Evolutionary conservation across 1,140 invertebrate genomes (phyloP).

Genomic region (Diploscapter pachys): DNA sequence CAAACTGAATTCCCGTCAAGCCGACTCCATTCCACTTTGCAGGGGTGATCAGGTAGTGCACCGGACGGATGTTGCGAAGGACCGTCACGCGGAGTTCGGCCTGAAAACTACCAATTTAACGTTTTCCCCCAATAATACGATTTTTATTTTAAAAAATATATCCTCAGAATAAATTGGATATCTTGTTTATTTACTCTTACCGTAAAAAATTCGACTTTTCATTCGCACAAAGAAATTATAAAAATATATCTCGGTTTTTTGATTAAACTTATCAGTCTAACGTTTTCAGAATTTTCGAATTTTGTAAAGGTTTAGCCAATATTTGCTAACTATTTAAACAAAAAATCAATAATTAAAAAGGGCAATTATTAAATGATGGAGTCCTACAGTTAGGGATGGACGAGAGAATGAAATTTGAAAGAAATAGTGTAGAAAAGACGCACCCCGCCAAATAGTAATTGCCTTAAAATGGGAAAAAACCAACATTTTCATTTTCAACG

Average conservation of each 20-base stretch:
- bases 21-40: conserved; percentile 22
- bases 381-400: too few relatives aligned
- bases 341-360: too few relatives aligned
- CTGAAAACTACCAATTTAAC: neutral
- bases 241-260: neutral
- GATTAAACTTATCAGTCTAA: conserved; percentile 2
- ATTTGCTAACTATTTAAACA: too few relatives aligned
- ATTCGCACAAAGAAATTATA: neutral
- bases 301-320: too few relatives aligned
- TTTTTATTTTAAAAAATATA: neutral
- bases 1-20: conserved; percentile 9
- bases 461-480: too few relatives aligned
- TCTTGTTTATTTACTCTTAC: conserved; percentile 1
- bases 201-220: neutral
- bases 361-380: too few relatives aligned
- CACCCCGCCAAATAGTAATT: too few relatives aligned
- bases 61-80: conserved; percentile 22
- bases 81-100: conserved; percentile 25
- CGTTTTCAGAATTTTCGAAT: conserved; percentile 6
- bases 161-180: neutral
- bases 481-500: too few relatives aligned
- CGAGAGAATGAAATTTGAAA: too few relatives aligned
- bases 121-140: neutral
- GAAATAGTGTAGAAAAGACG: too few relatives aligned
- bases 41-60: conserved; percentile 24